A percentile compares a stretch with the other conserved stretches of the same genome.
phyloP scores from a whole-genome alignment of 2,797 vertebrate genomes.

The Limnodromus scolopaceus region DNA sequence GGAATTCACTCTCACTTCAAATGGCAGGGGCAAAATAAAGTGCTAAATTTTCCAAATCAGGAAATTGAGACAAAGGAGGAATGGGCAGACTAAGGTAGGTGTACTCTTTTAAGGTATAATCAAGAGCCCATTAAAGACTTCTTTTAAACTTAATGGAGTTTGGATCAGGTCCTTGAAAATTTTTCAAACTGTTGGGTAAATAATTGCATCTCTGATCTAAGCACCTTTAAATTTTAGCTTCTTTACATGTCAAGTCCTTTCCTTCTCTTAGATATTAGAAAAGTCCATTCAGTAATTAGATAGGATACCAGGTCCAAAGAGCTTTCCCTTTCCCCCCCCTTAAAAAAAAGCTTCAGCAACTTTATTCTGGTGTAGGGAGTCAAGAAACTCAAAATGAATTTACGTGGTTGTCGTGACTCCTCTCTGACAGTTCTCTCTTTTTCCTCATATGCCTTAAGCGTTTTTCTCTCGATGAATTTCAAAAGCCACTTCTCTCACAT shows the following conservation, averaged over 20 bases:
- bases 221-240: not conserved
- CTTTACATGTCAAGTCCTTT: not conserved
- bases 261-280: not conserved
- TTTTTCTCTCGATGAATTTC: not conserved
- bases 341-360: not conserved
- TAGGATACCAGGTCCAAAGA: not conserved
- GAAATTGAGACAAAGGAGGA: not conserved
- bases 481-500: not conserved
- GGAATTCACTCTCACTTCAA: not conserved
- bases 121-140: not conserved
- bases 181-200: not conserved
- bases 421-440: not conserved
- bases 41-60: not conserved
- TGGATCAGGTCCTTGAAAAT: not conserved
- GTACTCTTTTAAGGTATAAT: not conserved
- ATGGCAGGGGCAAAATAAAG: not conserved
- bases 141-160: not conserved
- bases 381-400: not conserved
- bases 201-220: not conserved
- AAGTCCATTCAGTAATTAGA: not conserved
- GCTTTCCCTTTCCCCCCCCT: not conserved
- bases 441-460: not conserved
- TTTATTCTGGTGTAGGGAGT: not conserved
- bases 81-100: not conserved
- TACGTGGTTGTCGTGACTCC: not conserved